Conservation (phyloP, 2,113 vertebrate species). For the Thinocorus orbignyianus region DNA sequence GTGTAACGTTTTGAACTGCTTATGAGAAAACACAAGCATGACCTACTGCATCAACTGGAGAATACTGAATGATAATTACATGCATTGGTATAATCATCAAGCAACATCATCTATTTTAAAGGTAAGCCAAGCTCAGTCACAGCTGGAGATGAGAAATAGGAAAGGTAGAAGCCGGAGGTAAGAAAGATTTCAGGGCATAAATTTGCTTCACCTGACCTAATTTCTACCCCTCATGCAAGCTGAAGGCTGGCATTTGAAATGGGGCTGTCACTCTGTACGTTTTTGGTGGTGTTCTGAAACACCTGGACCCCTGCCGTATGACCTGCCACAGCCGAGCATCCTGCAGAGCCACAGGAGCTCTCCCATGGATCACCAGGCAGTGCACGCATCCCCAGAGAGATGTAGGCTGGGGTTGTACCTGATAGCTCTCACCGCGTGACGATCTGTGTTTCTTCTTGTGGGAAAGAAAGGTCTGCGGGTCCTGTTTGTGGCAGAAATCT, state of each 20-base stretch:
- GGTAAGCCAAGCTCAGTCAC: not conserved
- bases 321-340: not conserved
- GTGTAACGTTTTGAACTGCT: conserved; percentile 34
- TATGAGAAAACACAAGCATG: not conserved
- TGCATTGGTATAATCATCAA: not conserved
- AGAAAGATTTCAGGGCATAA: not conserved
- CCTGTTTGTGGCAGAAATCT: not conserved
- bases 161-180: not conserved
- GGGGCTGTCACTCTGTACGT: not conserved
- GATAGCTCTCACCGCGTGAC: not conserved
- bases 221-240: not conserved
- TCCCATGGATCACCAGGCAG: not conserved
- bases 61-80: not conserved
- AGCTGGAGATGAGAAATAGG: not conserved
- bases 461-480: not conserved
- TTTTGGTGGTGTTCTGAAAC: not conserved
- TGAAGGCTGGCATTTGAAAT: not conserved
- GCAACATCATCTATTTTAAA: not conserved
- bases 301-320: not conserved
- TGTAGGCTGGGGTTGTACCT: not conserved
- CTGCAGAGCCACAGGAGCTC: not conserved
- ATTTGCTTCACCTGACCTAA: not conserved
- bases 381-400: not conserved
- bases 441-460: conserved; percentile 29
- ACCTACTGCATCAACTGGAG: not conserved